Conservation (phyloP, 2,113 vertebrate genomes). For the Fregetta grallaria region DNA sequence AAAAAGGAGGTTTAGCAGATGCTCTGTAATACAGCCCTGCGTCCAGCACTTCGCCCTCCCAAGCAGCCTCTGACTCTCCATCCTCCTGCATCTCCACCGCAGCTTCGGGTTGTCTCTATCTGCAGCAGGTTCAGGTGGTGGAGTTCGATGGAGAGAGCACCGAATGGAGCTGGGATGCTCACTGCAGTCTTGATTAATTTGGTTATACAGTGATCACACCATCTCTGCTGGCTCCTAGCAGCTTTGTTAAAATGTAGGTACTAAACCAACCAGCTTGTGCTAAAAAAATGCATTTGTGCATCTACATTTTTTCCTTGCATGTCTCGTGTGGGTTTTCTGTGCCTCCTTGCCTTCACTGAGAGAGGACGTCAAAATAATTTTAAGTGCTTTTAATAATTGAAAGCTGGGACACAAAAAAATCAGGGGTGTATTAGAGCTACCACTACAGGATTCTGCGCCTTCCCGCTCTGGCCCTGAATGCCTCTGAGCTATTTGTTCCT, state of each 20-base stretch:
- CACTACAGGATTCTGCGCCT: neutral
- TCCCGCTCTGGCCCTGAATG: neutral
- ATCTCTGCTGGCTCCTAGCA: neutral
- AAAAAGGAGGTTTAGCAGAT: neutral
- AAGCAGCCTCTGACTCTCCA: neutral
- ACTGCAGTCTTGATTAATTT: neutral
- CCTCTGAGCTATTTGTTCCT: neutral
- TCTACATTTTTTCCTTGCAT: neutral
- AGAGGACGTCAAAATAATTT: neutral
- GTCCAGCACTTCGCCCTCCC: neutral
- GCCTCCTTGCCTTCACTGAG: neutral
- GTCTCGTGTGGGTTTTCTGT: accelerated
- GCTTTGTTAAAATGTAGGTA: neutral
- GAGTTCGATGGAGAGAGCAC: neutral
- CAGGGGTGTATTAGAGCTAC: neutral
- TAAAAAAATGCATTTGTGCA: neutral
- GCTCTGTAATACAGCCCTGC: neutral
- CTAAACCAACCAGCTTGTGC: neutral
- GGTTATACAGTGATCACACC: no score
- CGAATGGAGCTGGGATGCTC: neutral
- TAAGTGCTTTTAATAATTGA: neutral
- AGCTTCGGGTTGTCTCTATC: neutral
- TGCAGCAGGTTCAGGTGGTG: neutral
- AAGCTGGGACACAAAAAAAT: neutral
- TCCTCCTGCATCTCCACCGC: neutral